These are phyloP conservation scores for Ginglymostoma cirratum DNA, from an alignment of 2,113 vertebrate genomes.

Conservation along the genomic window DNA sequence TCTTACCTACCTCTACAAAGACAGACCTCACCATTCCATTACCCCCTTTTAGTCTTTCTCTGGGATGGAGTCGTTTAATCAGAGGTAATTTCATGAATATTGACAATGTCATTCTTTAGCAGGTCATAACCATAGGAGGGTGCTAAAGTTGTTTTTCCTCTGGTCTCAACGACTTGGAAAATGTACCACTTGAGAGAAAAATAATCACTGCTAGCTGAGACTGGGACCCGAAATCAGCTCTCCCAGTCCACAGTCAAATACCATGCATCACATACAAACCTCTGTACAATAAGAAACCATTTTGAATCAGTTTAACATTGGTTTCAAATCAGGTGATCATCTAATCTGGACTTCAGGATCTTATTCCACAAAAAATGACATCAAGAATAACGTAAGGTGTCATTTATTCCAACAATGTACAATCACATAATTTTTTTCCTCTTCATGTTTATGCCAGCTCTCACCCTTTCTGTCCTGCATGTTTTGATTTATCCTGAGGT, in stretches of 20 bases:
- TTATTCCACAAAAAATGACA: not conserved
- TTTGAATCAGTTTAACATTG: not conserved
- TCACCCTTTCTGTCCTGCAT: not conserved
- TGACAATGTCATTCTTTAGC: too few species aligned
- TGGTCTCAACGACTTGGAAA: not conserved
- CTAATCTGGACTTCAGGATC: not conserved
- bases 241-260: not conserved
- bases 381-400: not conserved
- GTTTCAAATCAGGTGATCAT: not conserved
- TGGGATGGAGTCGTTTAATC: too few species aligned
- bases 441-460: not conserved
- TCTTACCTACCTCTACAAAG: too few species aligned
- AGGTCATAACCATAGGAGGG: not conserved
- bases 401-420: not conserved
- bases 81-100: too few species aligned
- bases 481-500: not conserved
- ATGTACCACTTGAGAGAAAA: not conserved
- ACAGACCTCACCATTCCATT: too few species aligned
- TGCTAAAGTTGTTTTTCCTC: not conserved
- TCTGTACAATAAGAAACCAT: not conserved
- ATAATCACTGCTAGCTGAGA: not conserved
- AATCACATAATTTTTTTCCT: not conserved
- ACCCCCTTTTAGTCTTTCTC: too few species aligned
- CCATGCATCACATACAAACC: not conserved
- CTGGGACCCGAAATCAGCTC: not conserved